These are phyloP conservation scores for Chaunax sp. DNA, from an alignment of 2,797 vertebrate species.

Conservation along the genomic window DNA sequence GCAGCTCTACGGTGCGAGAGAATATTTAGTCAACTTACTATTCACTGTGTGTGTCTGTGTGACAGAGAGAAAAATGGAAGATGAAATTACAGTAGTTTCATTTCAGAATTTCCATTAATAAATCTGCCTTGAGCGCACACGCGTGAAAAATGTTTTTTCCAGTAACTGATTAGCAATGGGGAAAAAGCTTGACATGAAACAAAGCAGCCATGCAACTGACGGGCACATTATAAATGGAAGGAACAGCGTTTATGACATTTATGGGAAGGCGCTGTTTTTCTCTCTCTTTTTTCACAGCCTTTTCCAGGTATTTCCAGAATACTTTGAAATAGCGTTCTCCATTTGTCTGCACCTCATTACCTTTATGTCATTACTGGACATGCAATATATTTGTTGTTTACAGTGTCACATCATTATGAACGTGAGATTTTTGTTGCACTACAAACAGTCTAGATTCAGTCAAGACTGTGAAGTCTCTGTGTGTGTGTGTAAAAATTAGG, in stretches of 20 bases:
- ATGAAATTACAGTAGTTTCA: background rate
- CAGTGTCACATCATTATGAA: too few relatives aligned
- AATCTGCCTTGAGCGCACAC: background rate
- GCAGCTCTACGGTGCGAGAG: constrained; percentile 91
- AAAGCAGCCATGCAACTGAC: constrained; percentile 11
- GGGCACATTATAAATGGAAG: background rate
- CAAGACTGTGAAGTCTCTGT: too few relatives aligned
- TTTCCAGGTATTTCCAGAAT: background rate
- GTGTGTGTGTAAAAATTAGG: background rate
- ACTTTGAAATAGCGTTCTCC: background rate
- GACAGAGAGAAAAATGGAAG: background rate
- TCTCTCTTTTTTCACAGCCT: background rate
- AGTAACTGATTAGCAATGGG: constrained; percentile 14
- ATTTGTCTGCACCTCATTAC: background rate
- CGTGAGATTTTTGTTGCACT: too few relatives aligned
- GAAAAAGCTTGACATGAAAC: background rate
- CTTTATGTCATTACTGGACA: too few relatives aligned
- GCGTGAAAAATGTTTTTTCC: constrained; percentile 6
- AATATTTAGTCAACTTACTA: background rate
- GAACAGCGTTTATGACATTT: constrained; percentile 12
- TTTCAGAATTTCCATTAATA: constrained; percentile 13
- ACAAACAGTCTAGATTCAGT: background rate
- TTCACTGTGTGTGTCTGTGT: background rate
- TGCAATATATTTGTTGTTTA: too few relatives aligned
- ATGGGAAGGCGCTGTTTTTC: background rate